A percentile compares a stretch with the other conserved stretches of the same genome.
Evolutionary conservation across 2,797 vertebrate genomes (phyloP).

Genomic region (Ctenosaura bakeri): DNA sequence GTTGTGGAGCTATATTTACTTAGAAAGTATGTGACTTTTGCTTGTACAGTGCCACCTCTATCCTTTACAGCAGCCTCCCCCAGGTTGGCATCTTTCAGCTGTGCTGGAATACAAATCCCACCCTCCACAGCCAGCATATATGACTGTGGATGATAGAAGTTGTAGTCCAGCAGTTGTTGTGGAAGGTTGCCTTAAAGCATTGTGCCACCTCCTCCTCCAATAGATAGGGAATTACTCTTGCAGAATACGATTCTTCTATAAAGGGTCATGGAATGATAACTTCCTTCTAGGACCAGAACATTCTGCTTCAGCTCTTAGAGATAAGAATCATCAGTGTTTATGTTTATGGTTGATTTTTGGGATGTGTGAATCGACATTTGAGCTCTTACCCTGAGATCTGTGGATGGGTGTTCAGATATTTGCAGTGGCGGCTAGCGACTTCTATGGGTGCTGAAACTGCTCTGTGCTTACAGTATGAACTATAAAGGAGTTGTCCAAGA

Average conservation of each 20-base stretch:
- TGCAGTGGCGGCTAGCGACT: too few species aligned
- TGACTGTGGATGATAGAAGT: background rate
- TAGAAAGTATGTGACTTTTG: background rate
- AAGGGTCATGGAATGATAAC: conserved; percentile 23
- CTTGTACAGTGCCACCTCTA: too few species aligned
- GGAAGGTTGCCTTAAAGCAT: background rate
- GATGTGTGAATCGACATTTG: conserved; percentile 19
- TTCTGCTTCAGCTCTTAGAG: background rate
- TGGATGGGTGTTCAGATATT: background rate
- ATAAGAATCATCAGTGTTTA: background rate
- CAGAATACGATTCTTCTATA: conserved; percentile 8
- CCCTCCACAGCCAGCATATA: background rate
- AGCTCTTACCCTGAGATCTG: too few species aligned
- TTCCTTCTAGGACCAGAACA: background rate
- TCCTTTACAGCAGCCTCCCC: background rate
- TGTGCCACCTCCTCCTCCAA: background rate
- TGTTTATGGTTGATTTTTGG: background rate
- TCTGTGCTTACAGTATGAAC: too few species aligned
- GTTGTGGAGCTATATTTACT: background rate
- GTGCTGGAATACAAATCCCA: background rate
- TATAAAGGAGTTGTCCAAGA: too few species aligned
- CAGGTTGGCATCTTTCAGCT: background rate
- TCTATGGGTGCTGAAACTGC: too few species aligned
- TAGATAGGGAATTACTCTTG: background rate
- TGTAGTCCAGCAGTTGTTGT: background rate